A percentile compares a stretch with the other conserved stretches of the same genome.
phyloP scores from a whole-genome alignment of 2,113 vertebrate genomes.

The Dendropsophus ebraccatus region DNA sequence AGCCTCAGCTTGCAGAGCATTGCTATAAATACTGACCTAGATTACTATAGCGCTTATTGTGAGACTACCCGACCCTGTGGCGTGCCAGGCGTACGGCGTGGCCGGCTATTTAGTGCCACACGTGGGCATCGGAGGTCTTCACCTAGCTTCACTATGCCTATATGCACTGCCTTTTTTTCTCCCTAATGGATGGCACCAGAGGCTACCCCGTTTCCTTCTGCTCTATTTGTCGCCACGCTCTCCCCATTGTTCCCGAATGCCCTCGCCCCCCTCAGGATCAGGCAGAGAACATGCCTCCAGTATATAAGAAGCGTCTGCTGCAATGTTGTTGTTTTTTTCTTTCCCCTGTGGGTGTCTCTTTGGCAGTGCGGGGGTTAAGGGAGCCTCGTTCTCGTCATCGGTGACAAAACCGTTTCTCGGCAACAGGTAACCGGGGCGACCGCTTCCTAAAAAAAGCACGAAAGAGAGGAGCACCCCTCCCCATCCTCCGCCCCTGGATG shows the following conservation, averaged over 20 bases:
- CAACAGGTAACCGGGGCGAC: conserved; percentile 59
- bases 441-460: conserved; percentile 48
- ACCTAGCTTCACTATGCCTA: background rate
- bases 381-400: conserved; percentile 34
- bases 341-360: conserved; percentile 1
- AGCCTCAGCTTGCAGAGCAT: background rate
- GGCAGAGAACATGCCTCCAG: background rate
- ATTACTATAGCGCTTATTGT: background rate
- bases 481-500: conserved; percentile 9
- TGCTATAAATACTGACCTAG: background rate
- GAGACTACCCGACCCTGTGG: too few relatives aligned
- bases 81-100: too few relatives aligned
- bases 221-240: background rate
- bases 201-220: background rate
- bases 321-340: too few relatives aligned
- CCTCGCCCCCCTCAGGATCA: background rate
- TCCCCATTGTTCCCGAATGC: background rate
- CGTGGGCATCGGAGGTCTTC: too few relatives aligned
- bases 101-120: background rate
- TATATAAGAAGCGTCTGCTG: background rate
- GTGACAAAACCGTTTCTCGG: conserved; percentile 52
- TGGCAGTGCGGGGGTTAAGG: conserved; percentile 34
- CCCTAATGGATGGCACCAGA: too few relatives aligned
- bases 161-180: background rate
- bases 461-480: background rate